These are phyloP conservation scores for Cichlasoma orientale DNA, from an alignment of 2,797 vertebrate species.

Conservation along the genomic window DNA sequence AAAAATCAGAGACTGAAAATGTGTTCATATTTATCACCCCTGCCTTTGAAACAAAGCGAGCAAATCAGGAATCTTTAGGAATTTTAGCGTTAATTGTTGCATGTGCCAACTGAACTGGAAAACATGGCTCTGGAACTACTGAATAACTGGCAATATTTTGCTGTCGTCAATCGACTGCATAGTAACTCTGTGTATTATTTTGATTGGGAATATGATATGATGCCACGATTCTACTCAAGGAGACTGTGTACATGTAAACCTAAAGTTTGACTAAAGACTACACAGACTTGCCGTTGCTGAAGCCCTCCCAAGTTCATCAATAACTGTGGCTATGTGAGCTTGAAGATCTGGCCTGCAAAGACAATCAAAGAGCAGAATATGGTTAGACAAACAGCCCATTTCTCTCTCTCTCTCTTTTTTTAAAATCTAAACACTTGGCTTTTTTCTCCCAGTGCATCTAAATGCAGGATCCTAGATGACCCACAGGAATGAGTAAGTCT, in stretches of 20 bases:
- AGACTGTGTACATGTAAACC: not conserved
- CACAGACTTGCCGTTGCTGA: constrained; percentile 85
- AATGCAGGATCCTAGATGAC: not conserved
- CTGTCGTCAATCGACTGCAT: not conserved
- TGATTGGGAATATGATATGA: not conserved
- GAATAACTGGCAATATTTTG: not conserved
- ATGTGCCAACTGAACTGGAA: not conserved
- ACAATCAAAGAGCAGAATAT: constrained; percentile 16
- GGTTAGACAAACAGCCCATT: not conserved
- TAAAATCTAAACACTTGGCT: not conserved
- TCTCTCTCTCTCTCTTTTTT: not conserved
- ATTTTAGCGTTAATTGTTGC: not conserved
- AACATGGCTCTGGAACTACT: not conserved
- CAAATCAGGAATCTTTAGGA: too few species aligned
- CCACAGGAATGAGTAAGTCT: not conserved
- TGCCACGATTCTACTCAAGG: not conserved
- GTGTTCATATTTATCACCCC: too few species aligned
- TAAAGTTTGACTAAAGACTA: not conserved
- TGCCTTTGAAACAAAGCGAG: too few species aligned
- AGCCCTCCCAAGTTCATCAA: constrained; percentile 90
- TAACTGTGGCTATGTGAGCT: constrained; percentile 82
- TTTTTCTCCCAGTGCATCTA: not conserved
- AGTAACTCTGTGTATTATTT: not conserved
- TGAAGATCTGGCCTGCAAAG: constrained; percentile 82
- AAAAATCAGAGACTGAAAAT: too few species aligned